These are phyloP conservation scores for Phycodurus eques DNA, from an alignment of 2,113 vertebrate genomes.

Conservation along the genomic window DNA sequence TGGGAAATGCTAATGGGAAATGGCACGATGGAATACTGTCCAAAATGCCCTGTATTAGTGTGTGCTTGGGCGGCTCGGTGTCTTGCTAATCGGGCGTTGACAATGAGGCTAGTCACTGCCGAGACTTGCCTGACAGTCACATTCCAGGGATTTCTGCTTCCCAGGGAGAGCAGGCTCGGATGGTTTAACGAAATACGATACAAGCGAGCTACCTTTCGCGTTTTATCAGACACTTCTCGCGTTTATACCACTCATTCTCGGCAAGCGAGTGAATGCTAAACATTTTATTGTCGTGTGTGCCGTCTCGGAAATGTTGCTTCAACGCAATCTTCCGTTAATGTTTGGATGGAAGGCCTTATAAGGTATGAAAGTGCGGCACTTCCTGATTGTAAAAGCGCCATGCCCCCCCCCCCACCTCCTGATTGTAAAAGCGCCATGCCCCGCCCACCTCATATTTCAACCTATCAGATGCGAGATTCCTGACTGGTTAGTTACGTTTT, in stretches of 20 bases:
- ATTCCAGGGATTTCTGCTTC: constrained; percentile 53
- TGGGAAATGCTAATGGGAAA: background rate
- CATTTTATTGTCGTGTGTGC: background rate
- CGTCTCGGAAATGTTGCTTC: background rate
- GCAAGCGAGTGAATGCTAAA: background rate
- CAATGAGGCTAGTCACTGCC: constrained; percentile 48
- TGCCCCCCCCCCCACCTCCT: constrained; percentile 44
- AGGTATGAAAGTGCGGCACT: constrained; percentile 31
- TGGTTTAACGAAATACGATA: background rate
- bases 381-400: constrained; percentile 26
- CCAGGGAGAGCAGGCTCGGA: background rate
- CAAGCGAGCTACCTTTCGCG: background rate
- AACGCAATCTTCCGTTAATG: background rate
- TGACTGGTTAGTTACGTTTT: background rate
- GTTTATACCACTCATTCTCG: background rate
- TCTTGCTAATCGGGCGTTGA: constrained; percentile 18
- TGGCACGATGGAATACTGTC: background rate
- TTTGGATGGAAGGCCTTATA: constrained; percentile 30
- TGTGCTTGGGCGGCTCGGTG: background rate
- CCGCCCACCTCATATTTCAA: constrained; percentile 5
- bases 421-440: background rate
- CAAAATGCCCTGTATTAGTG: background rate
- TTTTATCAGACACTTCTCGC: background rate
- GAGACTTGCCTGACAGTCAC: constrained; percentile 60
- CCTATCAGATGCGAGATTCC: background rate